Conservation (phyloP, 2,113 vertebrate genomes). For the Scomber japonicus region DNA sequence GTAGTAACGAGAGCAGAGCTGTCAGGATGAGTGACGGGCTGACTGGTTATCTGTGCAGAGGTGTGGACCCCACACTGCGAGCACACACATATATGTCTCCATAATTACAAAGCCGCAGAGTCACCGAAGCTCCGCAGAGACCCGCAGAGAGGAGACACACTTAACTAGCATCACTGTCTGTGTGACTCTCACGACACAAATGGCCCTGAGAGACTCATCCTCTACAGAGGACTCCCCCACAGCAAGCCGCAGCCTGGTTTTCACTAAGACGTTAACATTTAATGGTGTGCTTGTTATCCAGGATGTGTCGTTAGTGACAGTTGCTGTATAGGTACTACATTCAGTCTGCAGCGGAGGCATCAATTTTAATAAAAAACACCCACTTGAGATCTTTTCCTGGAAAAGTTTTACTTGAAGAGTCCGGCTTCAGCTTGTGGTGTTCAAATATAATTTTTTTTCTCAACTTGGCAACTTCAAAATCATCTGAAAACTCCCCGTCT, state of each 20-base stretch:
- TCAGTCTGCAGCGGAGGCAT: slow-evolving; percentile 18
- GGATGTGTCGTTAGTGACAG: slow-evolving; percentile 41
- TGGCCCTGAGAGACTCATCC: slow-evolving; percentile 23
- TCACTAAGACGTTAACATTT: slow-evolving; percentile 52
- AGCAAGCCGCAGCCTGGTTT: slow-evolving; percentile 33
- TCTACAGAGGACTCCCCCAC: slow-evolving; percentile 21
- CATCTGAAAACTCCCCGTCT: not conserved
- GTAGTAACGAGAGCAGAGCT: slow-evolving; percentile 17
- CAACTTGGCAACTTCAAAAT: slow-evolving; percentile 10
- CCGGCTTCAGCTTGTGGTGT: not conserved
- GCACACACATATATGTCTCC: slow-evolving; percentile 25
- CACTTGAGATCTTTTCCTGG: slow-evolving; percentile 18
- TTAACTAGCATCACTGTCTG: slow-evolving; percentile 55
- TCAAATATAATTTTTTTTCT: not conserved
- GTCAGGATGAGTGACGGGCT: slow-evolving; percentile 42
- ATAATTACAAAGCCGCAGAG: slow-evolving; percentile 43
- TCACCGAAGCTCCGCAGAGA: slow-evolving; percentile 22
- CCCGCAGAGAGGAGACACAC: slow-evolving; percentile 41
- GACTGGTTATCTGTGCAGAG: slow-evolving; percentile 28
- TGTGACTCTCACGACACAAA: slow-evolving; percentile 26
- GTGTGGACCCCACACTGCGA: not conserved
- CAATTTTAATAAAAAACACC: slow-evolving; percentile 45
- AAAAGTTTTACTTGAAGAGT: slow-evolving; percentile 20
- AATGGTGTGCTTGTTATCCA: slow-evolving; percentile 66
- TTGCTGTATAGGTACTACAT: slow-evolving; percentile 6